A percentile compares a stretch with the other conserved stretches of the same genome.
Conservation (phyloP, 2,888 invertebrate species). For the Lottia gigantea region DNA sequence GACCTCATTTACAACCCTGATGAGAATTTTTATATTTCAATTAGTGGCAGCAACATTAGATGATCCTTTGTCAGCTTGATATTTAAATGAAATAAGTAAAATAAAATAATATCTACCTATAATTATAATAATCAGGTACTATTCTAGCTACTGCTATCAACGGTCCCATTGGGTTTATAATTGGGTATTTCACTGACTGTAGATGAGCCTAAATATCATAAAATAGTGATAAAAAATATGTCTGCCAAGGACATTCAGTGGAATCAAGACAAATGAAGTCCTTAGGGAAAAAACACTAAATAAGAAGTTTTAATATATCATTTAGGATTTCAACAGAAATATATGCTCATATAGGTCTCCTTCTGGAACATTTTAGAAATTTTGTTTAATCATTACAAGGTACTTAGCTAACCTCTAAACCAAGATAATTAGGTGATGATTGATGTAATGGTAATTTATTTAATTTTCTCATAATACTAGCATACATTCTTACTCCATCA, state of each 20-base stretch:
- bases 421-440: slow-evolving; percentile 56
- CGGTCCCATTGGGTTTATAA: slow-evolving; percentile 52
- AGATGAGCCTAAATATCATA: slow-evolving; percentile 22
- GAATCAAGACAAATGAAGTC: no score
- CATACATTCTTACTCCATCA: slow-evolving; percentile 52
- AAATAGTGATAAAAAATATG: not conserved
- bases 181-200: slow-evolving; percentile 44
- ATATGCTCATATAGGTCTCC: not conserved
- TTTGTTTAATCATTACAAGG: no score
- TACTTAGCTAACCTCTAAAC: slow-evolving; percentile 51
- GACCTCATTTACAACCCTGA: not conserved
- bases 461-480: slow-evolving; percentile 52
- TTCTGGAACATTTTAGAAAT: no score
- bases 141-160: slow-evolving; percentile 62
- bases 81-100: not conserved
- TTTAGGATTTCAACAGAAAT: no score
- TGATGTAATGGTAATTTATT: slow-evolving; percentile 48
- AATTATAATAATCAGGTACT: slow-evolving; percentile 62
- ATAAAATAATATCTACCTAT: slow-evolving; percentile 47
- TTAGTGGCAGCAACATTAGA: no score
- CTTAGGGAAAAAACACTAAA: no score
- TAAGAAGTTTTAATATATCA: no score
- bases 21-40: no score
- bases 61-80: not conserved
- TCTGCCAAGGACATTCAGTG: not conserved